Percentiles rank a stretch among this genome's conserved stretches.
phyloP scores from a whole-genome alignment of 2,888 invertebrate genomes.

The Stenodema calcarata region DNA sequence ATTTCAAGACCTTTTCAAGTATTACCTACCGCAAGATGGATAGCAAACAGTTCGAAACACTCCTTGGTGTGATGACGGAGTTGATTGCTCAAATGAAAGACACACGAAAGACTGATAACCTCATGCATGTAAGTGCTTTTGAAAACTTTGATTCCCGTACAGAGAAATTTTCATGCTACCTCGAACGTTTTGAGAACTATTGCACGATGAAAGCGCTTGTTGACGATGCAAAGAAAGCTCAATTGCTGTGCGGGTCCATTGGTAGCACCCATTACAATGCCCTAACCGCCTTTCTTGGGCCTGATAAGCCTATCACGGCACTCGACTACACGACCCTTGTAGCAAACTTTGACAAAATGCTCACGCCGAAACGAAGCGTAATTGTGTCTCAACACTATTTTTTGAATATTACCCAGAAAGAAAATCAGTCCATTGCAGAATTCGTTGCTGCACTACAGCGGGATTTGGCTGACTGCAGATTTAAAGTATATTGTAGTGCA shows the following conservation, averaged over 20 bases:
- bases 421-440: constrained; percentile 35
- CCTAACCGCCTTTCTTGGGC: constrained; percentile 38
- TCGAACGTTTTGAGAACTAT: constrained; percentile 37
- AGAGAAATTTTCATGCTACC: constrained; percentile 20
- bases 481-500: not conserved
- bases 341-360: constrained; percentile 22
- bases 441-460: constrained; percentile 41
- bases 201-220: constrained; percentile 1
- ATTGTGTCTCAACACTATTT: constrained; percentile 52
- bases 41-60: too few relatives aligned
- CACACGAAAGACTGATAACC: not conserved
- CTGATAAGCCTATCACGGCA: constrained; percentile 8
- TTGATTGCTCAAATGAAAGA: too few relatives aligned
- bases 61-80: too few relatives aligned
- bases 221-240: not conserved
- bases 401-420: constrained; percentile 34
- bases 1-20: too few relatives aligned
- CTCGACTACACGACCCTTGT: constrained; percentile 27
- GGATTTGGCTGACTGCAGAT: constrained; percentile 20
- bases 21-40: too few relatives aligned
- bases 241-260: constrained; percentile 42
- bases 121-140: not conserved
- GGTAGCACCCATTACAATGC: constrained; percentile 49
- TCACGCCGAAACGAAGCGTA: constrained; percentile 27
- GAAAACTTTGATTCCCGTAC: not conserved